Percentiles rank a stretch among this genome's conserved stretches.
These are phyloP conservation scores for Leptosomus discolor DNA, from an alignment of 2,113 vertebrate genomes.

Conservation along the genomic window DNA sequence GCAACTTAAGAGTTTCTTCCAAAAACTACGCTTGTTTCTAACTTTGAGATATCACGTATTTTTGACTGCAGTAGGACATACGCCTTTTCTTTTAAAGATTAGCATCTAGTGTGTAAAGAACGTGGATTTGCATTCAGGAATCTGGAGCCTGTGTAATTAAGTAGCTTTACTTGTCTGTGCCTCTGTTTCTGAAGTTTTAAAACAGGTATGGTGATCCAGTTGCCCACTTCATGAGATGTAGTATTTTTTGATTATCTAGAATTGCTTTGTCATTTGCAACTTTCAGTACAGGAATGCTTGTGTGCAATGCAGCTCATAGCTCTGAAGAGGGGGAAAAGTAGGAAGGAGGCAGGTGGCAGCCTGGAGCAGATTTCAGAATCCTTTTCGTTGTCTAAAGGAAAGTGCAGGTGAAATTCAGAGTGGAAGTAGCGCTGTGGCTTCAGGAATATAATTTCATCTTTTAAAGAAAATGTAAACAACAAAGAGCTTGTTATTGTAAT, in stretches of 20 bases:
- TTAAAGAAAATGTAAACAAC: background rate
- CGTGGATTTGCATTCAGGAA: background rate
- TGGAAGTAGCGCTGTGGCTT: background rate
- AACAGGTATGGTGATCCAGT: fast-evolving
- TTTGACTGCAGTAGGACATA: background rate
- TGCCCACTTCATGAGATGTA: background rate
- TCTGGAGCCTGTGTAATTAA: background rate
- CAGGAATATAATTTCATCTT: background rate
- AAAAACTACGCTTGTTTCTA: background rate
- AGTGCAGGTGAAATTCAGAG: background rate
- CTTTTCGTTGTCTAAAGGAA: background rate
- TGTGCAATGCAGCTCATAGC: background rate
- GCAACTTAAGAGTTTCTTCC: background rate
- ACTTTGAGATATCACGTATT: background rate
- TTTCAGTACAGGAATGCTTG: background rate
- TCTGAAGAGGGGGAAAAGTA: background rate
- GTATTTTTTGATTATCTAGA: background rate
- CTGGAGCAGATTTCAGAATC: background rate
- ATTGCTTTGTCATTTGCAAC: background rate
- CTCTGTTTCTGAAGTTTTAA: background rate
- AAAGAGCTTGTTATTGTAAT: background rate
- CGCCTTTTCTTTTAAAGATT: background rate
- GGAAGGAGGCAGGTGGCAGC: background rate
- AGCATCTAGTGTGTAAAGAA: background rate
- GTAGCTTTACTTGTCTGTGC: background rate